A percentile compares a stretch with the other conserved stretches of the same genome.
Evolutionary conservation across 2,888 invertebrate species (phyloP).

Genomic region (Nephrotoma guestfalica): DNA sequence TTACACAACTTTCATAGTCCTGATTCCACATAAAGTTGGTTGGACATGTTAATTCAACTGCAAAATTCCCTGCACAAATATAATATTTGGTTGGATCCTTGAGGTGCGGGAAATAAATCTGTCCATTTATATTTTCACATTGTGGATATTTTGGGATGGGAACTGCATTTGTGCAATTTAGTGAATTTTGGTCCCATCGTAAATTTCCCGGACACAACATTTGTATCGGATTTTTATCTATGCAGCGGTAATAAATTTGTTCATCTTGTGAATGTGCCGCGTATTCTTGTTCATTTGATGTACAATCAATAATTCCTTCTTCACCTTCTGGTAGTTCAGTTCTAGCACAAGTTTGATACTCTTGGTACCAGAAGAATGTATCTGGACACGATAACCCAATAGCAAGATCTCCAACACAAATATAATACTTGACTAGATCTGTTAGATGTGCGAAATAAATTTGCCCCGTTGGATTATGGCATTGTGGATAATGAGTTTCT

Average conservation of each 20-base stretch:
- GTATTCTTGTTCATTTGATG: neutral
- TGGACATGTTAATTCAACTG: no score
- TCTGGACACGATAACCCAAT: neutral
- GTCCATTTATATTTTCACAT: no score
- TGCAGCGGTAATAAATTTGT: neutral
- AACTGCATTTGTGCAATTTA: neutral
- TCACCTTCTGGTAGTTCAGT: neutral
- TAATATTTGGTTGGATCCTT: no score
- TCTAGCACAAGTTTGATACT: neutral
- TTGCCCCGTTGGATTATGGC: neutral
- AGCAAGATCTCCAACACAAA: neutral
- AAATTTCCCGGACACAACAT: neutral
- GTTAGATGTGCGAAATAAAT: neutral
- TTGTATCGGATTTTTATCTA: neutral
- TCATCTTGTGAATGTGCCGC: neutral
- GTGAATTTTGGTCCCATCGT: neutral
- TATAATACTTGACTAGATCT: neutral
- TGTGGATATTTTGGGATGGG: no score
- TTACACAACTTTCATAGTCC: neutral
- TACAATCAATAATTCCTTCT: neutral
- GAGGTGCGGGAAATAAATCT: no score
- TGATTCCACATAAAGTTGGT: no score
- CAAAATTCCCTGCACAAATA: no score
- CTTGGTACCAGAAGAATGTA: neutral
- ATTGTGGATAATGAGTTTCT: neutral